A percentile compares a stretch with the other conserved stretches of the same genome.
Evolutionary conservation across 2,888 invertebrate genomes (phyloP).

Genomic region (Macrosiphum euphorbiae): DNA sequence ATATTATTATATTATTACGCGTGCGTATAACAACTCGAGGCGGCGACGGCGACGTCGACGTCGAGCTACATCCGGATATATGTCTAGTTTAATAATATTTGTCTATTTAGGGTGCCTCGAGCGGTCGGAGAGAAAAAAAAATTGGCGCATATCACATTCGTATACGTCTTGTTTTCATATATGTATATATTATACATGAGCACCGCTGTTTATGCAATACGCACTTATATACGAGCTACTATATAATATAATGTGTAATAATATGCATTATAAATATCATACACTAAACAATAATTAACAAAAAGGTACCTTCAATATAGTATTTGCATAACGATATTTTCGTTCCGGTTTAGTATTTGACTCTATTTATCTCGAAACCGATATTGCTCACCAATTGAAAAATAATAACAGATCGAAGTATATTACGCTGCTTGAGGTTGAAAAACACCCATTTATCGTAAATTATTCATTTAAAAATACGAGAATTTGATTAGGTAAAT

Average conservation of each 20-base stretch:
- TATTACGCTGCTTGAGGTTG: background rate
- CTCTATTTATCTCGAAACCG: background rate
- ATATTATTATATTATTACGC: background rate
- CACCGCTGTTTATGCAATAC: background rate
- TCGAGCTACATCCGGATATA: slow-evolving; percentile 19
- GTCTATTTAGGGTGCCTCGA: slow-evolving; percentile 21
- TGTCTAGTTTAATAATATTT: slow-evolving; percentile 18
- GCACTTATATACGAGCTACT: background rate
- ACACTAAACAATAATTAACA: background rate
- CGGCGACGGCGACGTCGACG: background rate
- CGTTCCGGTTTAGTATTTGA: slow-evolving; percentile 7
- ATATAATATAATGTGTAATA: background rate
- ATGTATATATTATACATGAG: too few relatives aligned
- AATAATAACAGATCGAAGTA: background rate
- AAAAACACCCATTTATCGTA: background rate
- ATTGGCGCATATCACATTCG: background rate
- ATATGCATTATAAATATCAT: background rate
- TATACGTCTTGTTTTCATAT: background rate
- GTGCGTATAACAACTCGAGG: background rate
- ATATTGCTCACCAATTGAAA: background rate
- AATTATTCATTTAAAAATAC: background rate
- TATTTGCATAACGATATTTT: background rate
- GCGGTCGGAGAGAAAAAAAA: background rate
- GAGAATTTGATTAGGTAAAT: too few relatives aligned
- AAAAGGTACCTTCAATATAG: background rate